Evolutionary conservation across 2,888 invertebrate genomes (phyloP), one percentile per base, ranked within the genome.

Genomic region (Spisula subtruncata): DNA sequence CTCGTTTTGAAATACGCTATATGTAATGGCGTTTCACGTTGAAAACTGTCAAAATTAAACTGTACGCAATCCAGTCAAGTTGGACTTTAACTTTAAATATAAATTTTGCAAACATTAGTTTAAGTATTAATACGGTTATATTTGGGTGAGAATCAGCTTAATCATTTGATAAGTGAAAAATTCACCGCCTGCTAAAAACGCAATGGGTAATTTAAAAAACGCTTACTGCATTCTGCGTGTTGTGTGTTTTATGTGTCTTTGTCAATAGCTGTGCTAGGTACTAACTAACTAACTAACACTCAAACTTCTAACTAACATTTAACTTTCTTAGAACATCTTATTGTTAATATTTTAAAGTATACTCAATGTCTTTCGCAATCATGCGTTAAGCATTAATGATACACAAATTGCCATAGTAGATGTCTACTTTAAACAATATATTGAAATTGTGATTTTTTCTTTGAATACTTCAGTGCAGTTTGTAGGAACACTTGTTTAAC

Each of bases 161-260:
- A 32, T 75, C 29, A 18, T 32, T 75, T 75, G 75, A 32, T 75
- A 75, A 35, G 75, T 14, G 75, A 35, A 18, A 18, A 18, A 18
- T 32, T 75, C 75, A 32, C 25, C 60, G 35, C 75, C 75, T 75
- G 75, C 75, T 35, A 75, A 60, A n/a, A 75, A 18, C 35, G 85
- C 85, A 54, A 85, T 85, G 85, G 85, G 85, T 85, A 85, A 85
- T 54, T 85, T 71, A 48, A 25, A 35, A 54, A 35, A n/a, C n/a
- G 41, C 75, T 75, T 75, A n/a, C 25, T 75, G 75, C 75, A 75
- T 32, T 75, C 12, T 75, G 35, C 75, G 75, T 75, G 60, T 75
- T 29, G 71, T 71, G 71, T 71, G 29, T 71, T 71, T 29, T 35
- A 35, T 75, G 1, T 35, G 75, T 75, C 32, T 75, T 2, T 75